A percentile compares a stretch with the other conserved stretches of the same genome.
phyloP scores from a whole-genome alignment of 2,113 vertebrate genomes.

The Columbina picui region DNA sequence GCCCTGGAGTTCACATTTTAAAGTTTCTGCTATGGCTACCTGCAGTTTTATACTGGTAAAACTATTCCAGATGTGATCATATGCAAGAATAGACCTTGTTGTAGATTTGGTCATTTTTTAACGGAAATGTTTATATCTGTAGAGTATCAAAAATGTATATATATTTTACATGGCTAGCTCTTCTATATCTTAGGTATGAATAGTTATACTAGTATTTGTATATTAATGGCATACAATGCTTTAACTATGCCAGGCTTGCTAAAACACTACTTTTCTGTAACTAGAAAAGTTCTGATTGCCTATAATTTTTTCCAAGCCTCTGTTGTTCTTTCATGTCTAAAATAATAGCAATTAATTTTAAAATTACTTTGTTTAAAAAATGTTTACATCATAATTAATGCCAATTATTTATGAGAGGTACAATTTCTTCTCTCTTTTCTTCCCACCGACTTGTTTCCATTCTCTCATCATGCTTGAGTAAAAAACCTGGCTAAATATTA shows the following conservation, averaged over 20 bases:
- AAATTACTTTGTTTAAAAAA: neutral
- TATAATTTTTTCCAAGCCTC: neutral
- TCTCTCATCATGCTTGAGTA: neutral
- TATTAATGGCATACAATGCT: neutral
- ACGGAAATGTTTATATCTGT: neutral
- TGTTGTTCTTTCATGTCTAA: neutral
- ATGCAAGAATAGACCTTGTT: neutral
- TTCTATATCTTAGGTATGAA: neutral
- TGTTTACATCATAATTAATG: neutral
- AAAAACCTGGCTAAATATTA: constrained; percentile 7
- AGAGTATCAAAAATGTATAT: neutral
- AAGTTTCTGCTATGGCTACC: neutral
- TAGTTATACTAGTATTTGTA: neutral
- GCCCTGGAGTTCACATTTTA: neutral
- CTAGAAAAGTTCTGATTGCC: neutral
- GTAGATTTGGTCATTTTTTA: neutral
- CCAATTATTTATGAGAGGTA: neutral
- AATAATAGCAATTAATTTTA: neutral
- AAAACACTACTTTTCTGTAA: neutral
- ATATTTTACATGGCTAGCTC: neutral
- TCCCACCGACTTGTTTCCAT: neutral
- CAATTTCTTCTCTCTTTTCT: neutral
- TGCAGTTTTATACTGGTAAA: neutral
- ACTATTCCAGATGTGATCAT: neutral
- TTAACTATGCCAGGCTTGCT: neutral